These are phyloP conservation scores for Tenthredo scrophulariae DNA, from an alignment of 2,888 invertebrate species.

Conservation along the genomic window DNA sequence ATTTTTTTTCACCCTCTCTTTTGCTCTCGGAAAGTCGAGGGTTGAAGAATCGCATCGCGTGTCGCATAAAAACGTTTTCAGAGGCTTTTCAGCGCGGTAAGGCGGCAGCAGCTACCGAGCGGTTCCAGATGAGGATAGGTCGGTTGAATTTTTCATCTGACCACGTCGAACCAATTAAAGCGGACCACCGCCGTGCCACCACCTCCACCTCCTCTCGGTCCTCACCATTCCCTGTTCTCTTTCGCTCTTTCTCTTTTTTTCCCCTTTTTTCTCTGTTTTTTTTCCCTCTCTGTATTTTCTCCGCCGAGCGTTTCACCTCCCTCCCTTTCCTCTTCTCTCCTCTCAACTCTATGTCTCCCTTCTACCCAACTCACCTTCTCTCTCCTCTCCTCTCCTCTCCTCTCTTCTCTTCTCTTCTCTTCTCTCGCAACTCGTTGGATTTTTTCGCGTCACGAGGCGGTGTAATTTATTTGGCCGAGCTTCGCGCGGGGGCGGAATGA, in stretches of 20 bases:
- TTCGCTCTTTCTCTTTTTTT: conserved; percentile 42
- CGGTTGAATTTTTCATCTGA: conserved; percentile 76
- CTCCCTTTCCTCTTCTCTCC: conserved; percentile 54
- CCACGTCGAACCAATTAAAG: conserved; percentile 77
- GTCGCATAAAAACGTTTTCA: conserved; percentile 42
- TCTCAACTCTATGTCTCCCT: no score
- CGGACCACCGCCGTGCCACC: conserved; percentile 72
- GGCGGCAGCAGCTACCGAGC: conserved; percentile 30
- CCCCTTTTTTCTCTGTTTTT: conserved; percentile 44
- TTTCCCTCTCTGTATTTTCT: conserved; percentile 49
- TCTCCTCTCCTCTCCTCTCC: not conserved
- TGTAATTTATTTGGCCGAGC: conserved; percentile 76
- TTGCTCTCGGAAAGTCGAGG: not conserved
- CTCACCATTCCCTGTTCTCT: conserved; percentile 55
- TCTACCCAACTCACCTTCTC: no score
- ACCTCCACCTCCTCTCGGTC: conserved; percentile 58
- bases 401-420: conserved; percentile 14
- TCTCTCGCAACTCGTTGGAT: conserved; percentile 71
- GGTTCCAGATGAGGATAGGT: conserved; percentile 55
- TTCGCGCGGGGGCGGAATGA: conserved; percentile 58
- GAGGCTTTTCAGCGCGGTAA: conserved; percentile 42
- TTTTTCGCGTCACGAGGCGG: conserved; percentile 77
- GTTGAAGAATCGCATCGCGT: conserved; percentile 39
- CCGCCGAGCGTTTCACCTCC: conserved; percentile 52
- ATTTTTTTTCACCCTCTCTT: not conserved